A percentile compares a stretch with the other conserved stretches of the same genome.
These are phyloP conservation scores for Pelobates cultripes DNA, from an alignment of 2,797 vertebrate species.

Conservation along the genomic window DNA sequence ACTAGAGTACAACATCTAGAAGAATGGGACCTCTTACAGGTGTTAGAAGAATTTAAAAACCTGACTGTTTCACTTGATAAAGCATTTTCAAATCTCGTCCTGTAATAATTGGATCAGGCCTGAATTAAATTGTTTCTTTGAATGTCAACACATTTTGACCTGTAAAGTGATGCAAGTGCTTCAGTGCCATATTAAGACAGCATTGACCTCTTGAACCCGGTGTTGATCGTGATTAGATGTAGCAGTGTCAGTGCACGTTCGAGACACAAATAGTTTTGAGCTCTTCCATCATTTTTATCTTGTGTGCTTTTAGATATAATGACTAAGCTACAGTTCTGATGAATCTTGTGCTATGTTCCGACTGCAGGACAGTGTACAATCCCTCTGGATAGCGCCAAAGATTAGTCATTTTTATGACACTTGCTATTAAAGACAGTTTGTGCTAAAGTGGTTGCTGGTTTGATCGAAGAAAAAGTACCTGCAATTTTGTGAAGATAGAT, in stretches of 20 bases:
- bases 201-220: slow-evolving; percentile 19
- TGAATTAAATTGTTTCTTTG: neutral
- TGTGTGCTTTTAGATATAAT: slow-evolving; percentile 47
- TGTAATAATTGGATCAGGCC: neutral
- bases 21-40: no score
- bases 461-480: neutral
- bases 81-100: neutral
- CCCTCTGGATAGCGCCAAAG: slow-evolving; percentile 24
- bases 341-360: slow-evolving; percentile 10
- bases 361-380: slow-evolving; percentile 9
- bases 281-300: slow-evolving; percentile 40
- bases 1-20: no score
- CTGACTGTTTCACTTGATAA: neutral
- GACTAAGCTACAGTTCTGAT: slow-evolving; percentile 26
- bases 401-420: slow-evolving; percentile 14
- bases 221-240: slow-evolving; percentile 39
- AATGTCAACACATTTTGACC: neutral
- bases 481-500: neutral
- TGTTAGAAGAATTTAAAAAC: neutral
- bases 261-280: slow-evolving; percentile 22
- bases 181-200: slow-evolving; percentile 6
- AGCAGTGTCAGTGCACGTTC: slow-evolving; percentile 18
- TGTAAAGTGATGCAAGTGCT: neutral
- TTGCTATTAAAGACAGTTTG: slow-evolving; percentile 37
- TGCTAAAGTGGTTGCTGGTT: neutral